Base-by-base conservation (phyloP, 2,888 invertebrate genomes). In the Geotrupes spiniger region DNA sequence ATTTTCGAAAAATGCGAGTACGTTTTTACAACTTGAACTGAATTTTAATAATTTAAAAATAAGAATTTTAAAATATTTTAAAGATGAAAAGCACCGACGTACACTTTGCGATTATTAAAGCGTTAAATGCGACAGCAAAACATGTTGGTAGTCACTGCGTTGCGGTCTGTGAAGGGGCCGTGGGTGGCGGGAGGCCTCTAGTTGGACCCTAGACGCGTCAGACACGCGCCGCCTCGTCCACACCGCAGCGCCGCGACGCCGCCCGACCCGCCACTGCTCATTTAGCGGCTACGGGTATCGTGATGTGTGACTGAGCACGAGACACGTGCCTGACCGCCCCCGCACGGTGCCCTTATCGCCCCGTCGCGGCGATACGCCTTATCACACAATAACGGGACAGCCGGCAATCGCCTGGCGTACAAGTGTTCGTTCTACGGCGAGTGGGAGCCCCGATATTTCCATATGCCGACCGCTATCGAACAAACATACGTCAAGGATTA, bases 151-250 rank as follows among this genome's bases (percentile, higher is more conserved):
- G 49, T 49, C 67, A 44, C 69, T 53, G 64, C 49, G 49, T 42
- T 65, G 65, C 49, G 49, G 49, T 49, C 36, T 36, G 28, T 12
- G 37, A 16, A 8, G 17, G 36, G 36, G 14, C 11, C 25, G 47
- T 48, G 48, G 49, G 51, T 47, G 52, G 40, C 46, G 27, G 46
- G 37, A 60, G 64, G 62, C 61, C 64, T 70, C 70, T 71, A 69
- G 72, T 71, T 71, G 70, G 70, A 70, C 71, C 70, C 70, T 68
- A 69, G 72, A 70, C 71, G 72, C 71, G 71, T 71, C 72, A 72
- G 72, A 72, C 72, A 72, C 73, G 72, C 71, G 71, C 69, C 71
- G 66, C 69, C 67, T 64, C 65, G 65, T 63, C 67, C 64, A 63
- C 63, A 63, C 65, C 63, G 65, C 65, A 60, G 59, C 61, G 60